Evolutionary conservation across 2,888 invertebrate genomes (phyloP), one percentile per base, ranked within the genome.

Genomic region (Dexiosoma caninum): DNA sequence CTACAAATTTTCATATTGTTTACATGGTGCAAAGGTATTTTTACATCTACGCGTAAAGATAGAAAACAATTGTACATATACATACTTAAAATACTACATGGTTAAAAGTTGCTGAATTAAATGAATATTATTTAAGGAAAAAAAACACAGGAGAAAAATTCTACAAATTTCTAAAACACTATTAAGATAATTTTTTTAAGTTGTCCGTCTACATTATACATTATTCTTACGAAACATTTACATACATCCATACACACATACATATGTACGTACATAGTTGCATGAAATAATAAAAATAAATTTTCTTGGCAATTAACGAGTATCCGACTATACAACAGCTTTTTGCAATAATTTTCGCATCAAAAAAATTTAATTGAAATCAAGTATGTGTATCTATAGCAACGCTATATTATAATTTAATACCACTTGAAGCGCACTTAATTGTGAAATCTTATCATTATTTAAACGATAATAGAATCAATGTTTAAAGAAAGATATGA

Each of bases 101-200:
- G 74, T 74, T 57, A 42, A 75, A 75, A 60, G 67, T 59, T 75
- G 67, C 67, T 75, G 67, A 67, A 75, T 51, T 67, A 49, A 40
- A 67, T 9, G 35, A 49, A 51, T 44, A 72, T 44, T 32, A 37
- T 23, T 32, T 10, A 57, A 57, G 57, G 23, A 70, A 51, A 12
- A 57, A 57, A 12, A 57, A 57, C 16, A 16, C 7, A 49, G 21
- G 27, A 7, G 8, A 59, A 14, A 51, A 35, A 10, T 21, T 35
- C 27, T 10, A 46, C 21, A 35, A 35, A 70, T 10, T 23, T 35
- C n/a, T 27, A 35, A 37, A 57, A 46, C 8, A 23, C 23, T 32
- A 21, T 12, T 69, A 69, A 57, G 44, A 37, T 19, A 27, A n/a
- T 70, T 37, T 69, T 66, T 49, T 42, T 42, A 27, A 32, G 32